Evolutionary conservation across 2,888 invertebrate species (phyloP), one percentile per base, ranked within the genome.

Genomic region (Nemotelus pantherinus): DNA sequence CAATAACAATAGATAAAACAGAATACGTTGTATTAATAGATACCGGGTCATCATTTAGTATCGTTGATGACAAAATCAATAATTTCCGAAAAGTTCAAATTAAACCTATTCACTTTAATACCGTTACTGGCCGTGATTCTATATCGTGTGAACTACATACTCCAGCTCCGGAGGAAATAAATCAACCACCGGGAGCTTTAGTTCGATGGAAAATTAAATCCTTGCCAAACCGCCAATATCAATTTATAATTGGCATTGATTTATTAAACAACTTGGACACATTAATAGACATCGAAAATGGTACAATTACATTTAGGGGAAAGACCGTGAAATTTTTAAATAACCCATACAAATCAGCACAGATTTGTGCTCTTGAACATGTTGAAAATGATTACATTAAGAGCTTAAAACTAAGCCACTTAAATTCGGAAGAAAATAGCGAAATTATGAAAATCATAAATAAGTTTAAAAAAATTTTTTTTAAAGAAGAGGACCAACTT

Each of bases 31-130:
- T 65, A 44, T 67, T 78, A 67, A 72, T 77, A 3, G 78, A 77
- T 64, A 78, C 78, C 43, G 75, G 77, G 41, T 77, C 77, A 47
- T 47, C 68, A n/a, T 43, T 78, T 48, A 78, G 76, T 55, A 68
- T 78, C 10, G 47, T 74, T 43, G 68, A 74, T 43, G 77, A 77
- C 10, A 76, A 50, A 58, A 76, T 77, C 3, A 70, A 57, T 10
- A 41, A n/a, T 55, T 68, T 78, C 39, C 64, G 67, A 50, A 72
- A 44, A 67, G 53, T 58, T 43, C 77, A 72, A 72, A 78, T 78
- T 45, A 53, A 58, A 65, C 72, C 71, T 44, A 45, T 74, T 2
- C 65, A 77, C 47, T 79, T 77, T 63, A 64, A 70, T 6, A 77
- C 76, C 10, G 70, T 78, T 47, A 78, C 55, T 58, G 58, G 58